Percentiles rank a stretch among this genome's conserved stretches.
phyloP scores from a whole-genome alignment of 2,888 invertebrate genomes.

The Agrenia bidenticulata region DNA sequence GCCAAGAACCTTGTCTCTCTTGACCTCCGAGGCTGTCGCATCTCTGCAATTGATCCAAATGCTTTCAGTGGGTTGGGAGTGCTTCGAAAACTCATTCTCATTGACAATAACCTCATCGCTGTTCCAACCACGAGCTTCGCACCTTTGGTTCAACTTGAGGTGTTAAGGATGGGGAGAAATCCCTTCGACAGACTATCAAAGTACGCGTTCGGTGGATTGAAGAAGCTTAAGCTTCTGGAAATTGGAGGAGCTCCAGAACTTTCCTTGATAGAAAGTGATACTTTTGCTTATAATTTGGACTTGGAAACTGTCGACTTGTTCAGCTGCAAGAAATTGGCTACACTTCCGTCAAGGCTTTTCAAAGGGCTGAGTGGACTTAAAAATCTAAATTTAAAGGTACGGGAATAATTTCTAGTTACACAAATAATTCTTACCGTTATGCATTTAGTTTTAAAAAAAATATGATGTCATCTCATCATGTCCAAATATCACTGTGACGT shows the following conservation, averaged over 20 bases:
- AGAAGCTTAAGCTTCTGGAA: constrained; percentile 73
- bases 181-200: constrained; percentile 70
- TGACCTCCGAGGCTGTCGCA: constrained; percentile 77
- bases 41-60: constrained; percentile 73
- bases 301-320: constrained; percentile 73
- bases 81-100: constrained; percentile 72
- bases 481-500: too few relatives aligned
- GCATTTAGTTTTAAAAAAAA: too few relatives aligned
- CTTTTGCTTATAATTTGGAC: constrained; percentile 77
- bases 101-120: constrained; percentile 73
- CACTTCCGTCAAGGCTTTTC: constrained; percentile 74
- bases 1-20: constrained; percentile 72
- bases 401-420: too few relatives aligned
- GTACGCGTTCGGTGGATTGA: constrained; percentile 72
- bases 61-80: constrained; percentile 67
- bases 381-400: constrained; percentile 66
- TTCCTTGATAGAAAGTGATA: constrained; percentile 72
- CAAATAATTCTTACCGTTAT: too few relatives aligned
- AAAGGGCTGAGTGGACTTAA: constrained; percentile 76
- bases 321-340: constrained; percentile 72
- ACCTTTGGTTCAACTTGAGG: constrained; percentile 70
- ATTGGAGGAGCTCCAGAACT: constrained; percentile 75
- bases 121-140: constrained; percentile 72
- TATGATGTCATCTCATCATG: too few relatives aligned
- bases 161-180: constrained; percentile 79